Conservation (phyloP, 2,113 vertebrate species). For the Paramisgurnus dabryanus region DNA sequence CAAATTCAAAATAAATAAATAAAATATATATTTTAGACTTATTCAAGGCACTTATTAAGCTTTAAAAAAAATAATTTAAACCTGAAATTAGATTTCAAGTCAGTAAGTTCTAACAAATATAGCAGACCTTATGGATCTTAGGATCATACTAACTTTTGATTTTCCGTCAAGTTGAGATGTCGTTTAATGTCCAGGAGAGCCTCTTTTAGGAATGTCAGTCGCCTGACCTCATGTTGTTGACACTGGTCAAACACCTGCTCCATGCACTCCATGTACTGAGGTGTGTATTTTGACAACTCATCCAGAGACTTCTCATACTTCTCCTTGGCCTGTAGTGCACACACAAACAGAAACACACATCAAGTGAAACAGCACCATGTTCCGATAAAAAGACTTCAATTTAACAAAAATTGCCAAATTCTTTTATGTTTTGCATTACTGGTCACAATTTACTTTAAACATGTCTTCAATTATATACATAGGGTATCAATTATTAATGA, state of each 20-base stretch:
- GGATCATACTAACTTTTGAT: conserved; percentile 80
- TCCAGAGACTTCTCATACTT: conserved; percentile 97
- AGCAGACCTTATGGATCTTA: background rate
- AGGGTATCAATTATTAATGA: no score
- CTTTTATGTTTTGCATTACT: no score
- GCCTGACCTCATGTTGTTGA: conserved; percentile 96
- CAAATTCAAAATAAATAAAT: no score
- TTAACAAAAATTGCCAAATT: no score
- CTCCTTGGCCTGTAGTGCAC: conserved; percentile 84
- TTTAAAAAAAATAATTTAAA: no score
- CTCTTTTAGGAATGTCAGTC: conserved; percentile 96
- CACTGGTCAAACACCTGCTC: conserved; percentile 98
- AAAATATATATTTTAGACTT: no score
- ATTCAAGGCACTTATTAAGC: no score
- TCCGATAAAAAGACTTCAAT: no score
- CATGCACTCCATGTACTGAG: conserved; percentile 94
- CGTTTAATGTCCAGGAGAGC: conserved; percentile 95
- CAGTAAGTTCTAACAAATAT: background rate
- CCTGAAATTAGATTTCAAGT: no score
- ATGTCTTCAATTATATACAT: no score
- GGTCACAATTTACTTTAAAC: no score
- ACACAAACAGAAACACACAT: conserved; percentile 1
- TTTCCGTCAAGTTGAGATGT: conserved; percentile 94
- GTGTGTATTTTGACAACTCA: conserved; percentile 90
- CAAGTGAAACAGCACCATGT: background rate